A percentile compares a stretch with the other conserved stretches of the same genome.
Conservation (phyloP, 2,113 vertebrate genomes). For the Takifugu bimaculatus region DNA sequence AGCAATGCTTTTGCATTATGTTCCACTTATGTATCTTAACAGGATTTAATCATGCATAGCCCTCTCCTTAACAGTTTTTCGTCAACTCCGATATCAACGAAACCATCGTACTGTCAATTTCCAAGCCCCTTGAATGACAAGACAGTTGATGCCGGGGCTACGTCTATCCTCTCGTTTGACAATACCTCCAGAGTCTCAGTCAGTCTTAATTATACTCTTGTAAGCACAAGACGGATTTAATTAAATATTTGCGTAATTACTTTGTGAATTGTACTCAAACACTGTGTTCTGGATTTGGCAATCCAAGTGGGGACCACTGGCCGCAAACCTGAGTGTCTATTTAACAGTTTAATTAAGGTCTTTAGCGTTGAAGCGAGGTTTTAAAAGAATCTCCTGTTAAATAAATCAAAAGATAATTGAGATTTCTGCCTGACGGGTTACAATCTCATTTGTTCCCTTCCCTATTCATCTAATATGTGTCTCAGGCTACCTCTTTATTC, state of each 20-base stretch:
- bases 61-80: slow-evolving; percentile 7
- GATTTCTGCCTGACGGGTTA: neutral
- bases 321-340: slow-evolving; percentile 38
- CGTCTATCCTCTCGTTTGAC: slow-evolving; percentile 6
- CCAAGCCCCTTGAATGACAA: slow-evolving; percentile 48
- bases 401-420: slow-evolving; percentile 2
- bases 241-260: slow-evolving; percentile 59
- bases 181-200: slow-evolving; percentile 14
- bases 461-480: neutral
- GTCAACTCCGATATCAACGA: slow-evolving; percentile 10
- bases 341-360: slow-evolving; percentile 58
- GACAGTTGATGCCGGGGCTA: no score
- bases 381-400: slow-evolving; percentile 14
- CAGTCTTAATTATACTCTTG: slow-evolving; percentile 6
- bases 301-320: slow-evolving; percentile 34
- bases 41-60: slow-evolving; percentile 18
- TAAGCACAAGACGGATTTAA: slow-evolving; percentile 27
- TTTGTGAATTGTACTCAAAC: slow-evolving; percentile 40
- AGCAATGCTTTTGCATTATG: no score
- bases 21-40: no score
- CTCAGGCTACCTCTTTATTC: neutral
- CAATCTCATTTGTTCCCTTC: neutral
- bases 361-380: slow-evolving; percentile 33
- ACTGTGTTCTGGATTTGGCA: slow-evolving; percentile 34
- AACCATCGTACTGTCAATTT: slow-evolving; percentile 7